These are phyloP conservation scores for Harpagoxenus sublaevis DNA, from an alignment of 2,888 invertebrate species.

Conservation along the genomic window DNA sequence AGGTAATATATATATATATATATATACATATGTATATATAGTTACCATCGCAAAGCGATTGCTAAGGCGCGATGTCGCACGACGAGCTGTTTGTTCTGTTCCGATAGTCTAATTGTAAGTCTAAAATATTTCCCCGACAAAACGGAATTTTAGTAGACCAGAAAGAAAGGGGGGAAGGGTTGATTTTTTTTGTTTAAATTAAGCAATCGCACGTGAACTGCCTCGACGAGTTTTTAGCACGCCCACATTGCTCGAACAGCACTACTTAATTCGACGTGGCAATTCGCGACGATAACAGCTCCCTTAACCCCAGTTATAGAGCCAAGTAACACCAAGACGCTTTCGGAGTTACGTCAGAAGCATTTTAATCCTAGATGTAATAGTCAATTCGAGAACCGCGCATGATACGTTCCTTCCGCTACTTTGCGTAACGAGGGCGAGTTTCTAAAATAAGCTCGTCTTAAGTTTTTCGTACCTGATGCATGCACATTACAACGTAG, in stretches of 20 bases:
- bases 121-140: not conserved
- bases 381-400: not conserved
- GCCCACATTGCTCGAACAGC: not conserved
- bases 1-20: no score
- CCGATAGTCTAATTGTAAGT: not conserved
- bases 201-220: not conserved
- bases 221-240: slow-evolving; percentile 3
- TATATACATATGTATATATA: slow-evolving; percentile 2
- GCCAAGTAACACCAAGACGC: not conserved
- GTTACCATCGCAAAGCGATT: slow-evolving; percentile 16
- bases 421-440: not conserved
- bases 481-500: not conserved
- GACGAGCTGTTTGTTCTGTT: not conserved
- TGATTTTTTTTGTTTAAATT: not conserved
- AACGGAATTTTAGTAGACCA: not conserved
- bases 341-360: slow-evolving; percentile 18
- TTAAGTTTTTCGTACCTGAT: not conserved
- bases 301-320: slow-evolving; percentile 6
- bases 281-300: slow-evolving; percentile 20
- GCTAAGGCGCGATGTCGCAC: not conserved
- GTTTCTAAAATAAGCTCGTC: not conserved
- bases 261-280: slow-evolving; percentile 11
- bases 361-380: slow-evolving; percentile 14
- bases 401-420: not conserved
- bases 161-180: not conserved